Evolutionary conservation across 37 sponge, comb jelly and placozoan species (phyloP).

Genomic region (Mnemiopsis leidyi): DNA sequence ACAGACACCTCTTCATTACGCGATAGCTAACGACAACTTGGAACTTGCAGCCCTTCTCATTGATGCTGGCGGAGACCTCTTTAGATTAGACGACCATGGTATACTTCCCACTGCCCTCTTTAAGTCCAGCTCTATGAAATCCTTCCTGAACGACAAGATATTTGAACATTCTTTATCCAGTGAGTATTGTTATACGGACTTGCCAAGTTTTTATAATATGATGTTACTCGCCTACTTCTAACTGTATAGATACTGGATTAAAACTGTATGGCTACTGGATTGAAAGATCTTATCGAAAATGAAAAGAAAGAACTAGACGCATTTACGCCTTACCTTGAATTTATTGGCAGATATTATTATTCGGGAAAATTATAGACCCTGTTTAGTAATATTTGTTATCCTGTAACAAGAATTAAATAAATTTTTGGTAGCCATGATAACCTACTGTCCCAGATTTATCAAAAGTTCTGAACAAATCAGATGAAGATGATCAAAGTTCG

Average conservation of each 20-base stretch:
- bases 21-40: slow-evolving; percentile 31
- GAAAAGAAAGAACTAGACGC: too few relatives aligned
- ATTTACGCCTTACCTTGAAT: too few relatives aligned
- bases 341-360: too few relatives aligned
- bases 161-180: slow-evolving; percentile 1
- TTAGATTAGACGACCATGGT: neutral
- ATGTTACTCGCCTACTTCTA: too few relatives aligned
- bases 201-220: too few relatives aligned
- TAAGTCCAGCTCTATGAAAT: slow-evolving; percentile 14
- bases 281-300: too few relatives aligned
- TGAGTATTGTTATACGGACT: neutral
- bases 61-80: slow-evolving; percentile 9
- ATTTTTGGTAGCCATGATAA: too few relatives aligned
- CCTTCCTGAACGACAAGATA: slow-evolving; percentile 12
- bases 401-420: too few relatives aligned
- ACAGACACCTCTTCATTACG: slow-evolving; percentile 51
- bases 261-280: too few relatives aligned
- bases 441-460: neutral
- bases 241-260: too few relatives aligned
- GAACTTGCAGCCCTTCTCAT: neutral
- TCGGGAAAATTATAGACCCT: too few relatives aligned
- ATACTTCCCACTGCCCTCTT: slow-evolving; percentile 31
- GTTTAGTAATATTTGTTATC: too few relatives aligned
- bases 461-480: neutral
- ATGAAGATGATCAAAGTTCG: neutral